Percentiles rank a stretch among this genome's conserved stretches.
phyloP scores from a whole-genome alignment of 1,140 invertebrate species.

The Rhynchophorus ferrugineus region DNA sequence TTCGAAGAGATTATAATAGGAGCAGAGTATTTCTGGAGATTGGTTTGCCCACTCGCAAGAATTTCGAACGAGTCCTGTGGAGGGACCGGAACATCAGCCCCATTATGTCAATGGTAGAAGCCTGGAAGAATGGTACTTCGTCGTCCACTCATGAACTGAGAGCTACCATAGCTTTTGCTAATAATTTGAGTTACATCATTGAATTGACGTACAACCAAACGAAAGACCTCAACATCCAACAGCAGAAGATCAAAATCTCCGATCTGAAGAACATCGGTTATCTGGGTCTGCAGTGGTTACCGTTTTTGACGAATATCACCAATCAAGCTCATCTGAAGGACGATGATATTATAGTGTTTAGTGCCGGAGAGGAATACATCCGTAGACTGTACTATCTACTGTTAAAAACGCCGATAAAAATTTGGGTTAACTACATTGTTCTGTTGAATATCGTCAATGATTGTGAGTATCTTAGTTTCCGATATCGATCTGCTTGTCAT shows the following conservation, averaged over 20 bases:
- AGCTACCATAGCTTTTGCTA: slow-evolving; percentile 10
- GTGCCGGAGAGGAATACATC: slow-evolving; percentile 12
- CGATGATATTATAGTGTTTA: slow-evolving; percentile 12
- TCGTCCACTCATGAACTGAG: slow-evolving; percentile 4
- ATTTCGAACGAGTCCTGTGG: background rate
- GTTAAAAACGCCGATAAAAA: slow-evolving; percentile 6
- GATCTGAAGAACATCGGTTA: slow-evolving; percentile 5
- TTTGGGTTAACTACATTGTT: slow-evolving; percentile 24
- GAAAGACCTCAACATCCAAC: background rate
- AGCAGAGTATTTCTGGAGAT: slow-evolving; percentile 8
- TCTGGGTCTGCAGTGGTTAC: slow-evolving; percentile 19
- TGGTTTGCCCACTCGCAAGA: background rate
- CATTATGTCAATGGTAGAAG: slow-evolving; percentile 5
- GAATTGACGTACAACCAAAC: slow-evolving; percentile 4
- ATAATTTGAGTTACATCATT: slow-evolving; percentile 10
- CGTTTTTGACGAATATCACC: slow-evolving; percentile 23
- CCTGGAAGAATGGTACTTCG: slow-evolving; percentile 1
- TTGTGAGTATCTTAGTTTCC: background rate
- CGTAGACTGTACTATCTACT: slow-evolving; percentile 17
- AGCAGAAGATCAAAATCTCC: slow-evolving; percentile 4
- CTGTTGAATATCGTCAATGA: slow-evolving; percentile 8
- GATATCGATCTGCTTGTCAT: background rate
- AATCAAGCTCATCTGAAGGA: background rate
- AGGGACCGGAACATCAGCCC: background rate
- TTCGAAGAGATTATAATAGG: slow-evolving; percentile 50